Evolutionary conservation across 2,888 invertebrate genomes (phyloP), one percentile per base, ranked within the genome.

Genomic region (Caenorhabditis virilis): DNA sequence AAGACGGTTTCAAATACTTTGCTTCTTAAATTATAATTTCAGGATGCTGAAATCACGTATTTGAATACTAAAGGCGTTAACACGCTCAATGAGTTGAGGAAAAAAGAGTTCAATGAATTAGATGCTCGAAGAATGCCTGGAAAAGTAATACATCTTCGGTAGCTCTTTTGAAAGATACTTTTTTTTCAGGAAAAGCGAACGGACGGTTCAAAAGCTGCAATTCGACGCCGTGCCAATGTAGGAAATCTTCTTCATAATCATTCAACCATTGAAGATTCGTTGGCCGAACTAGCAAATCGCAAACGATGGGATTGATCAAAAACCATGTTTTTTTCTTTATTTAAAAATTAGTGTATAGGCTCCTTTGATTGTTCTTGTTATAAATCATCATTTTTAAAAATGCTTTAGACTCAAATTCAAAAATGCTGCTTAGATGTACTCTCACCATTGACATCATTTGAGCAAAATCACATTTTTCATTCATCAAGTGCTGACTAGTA

Each of bases 281-380:
- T 83, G 27, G 53, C 69, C 3, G 53, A 65, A 9, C 52, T 83
- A 47, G 63, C 74, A 7, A 51, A 64, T 26, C 57, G 78, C 42
- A 81, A 83, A 55, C 79, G 84, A 69, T 79, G 82, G 74, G 83
- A 82, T 58, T 80, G 30, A 30, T 30, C n/a, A n/a, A n/a, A n/a
- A n/a, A n/a, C n/a, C n/a, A n/a, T n/a, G n/a, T n/a, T n/a, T n/a
- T n/a, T n/a, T n/a, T n/a, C n/a, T n/a, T n/a, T n/a, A n/a, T n/a
- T n/a, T n/a, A n/a, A n/a, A n/a, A n/a, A n/a, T n/a, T n/a, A n/a
- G n/a, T n/a, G n/a, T n/a, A n/a, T n/a, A n/a, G n/a, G n/a, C 13
- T 30, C 30, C 30, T 30, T 9, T 9, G 13, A 30, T 30, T 30
- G 30, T 30, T 30, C 13, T 30, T 30, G 13, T 30, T 30, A 30